These are phyloP conservation scores for Anhinga anhinga DNA, from an alignment of 2,113 vertebrate species.

Conservation along the genomic window DNA sequence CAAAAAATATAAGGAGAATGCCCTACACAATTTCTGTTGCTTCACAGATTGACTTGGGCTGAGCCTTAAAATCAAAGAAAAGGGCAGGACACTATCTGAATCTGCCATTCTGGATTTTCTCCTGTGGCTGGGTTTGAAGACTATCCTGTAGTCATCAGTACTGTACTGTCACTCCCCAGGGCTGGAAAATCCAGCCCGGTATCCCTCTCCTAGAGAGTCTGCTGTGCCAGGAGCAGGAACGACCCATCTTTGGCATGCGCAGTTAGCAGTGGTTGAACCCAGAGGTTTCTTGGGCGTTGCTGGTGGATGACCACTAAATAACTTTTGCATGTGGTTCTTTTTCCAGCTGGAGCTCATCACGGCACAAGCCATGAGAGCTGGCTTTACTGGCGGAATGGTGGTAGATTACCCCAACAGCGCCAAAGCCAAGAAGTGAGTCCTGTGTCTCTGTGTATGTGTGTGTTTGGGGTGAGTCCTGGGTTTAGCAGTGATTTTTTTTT, in stretches of 20 bases:
- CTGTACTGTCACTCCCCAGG: not conserved
- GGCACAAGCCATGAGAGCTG: conserved; percentile 89
- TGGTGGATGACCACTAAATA: not conserved
- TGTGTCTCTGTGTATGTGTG: not conserved
- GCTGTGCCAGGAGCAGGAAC: not conserved
- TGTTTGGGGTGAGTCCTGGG: not conserved
- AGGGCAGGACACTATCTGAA: not conserved
- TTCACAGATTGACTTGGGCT: not conserved
- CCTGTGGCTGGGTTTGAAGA: not conserved
- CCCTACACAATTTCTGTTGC: not conserved
- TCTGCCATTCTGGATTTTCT: not conserved
- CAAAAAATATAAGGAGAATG: not conserved
- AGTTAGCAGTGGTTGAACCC: not conserved
- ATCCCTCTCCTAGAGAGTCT: not conserved
- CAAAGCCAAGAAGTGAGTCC: conserved; percentile 94
- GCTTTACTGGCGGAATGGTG: conserved; percentile 94
- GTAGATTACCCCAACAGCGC: conserved; percentile 97
- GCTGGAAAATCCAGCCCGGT: not conserved
- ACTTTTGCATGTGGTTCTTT: not conserved
- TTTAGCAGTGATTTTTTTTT: not conserved
- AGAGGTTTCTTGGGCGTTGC: not conserved
- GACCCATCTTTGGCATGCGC: rapidly evolving
- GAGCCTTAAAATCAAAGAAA: not conserved
- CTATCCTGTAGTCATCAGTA: not conserved
- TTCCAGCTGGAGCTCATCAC: conserved; percentile 92